Evolutionary conservation across 2,888 invertebrate species (phyloP).

Genomic region (Phasia obesa): DNA sequence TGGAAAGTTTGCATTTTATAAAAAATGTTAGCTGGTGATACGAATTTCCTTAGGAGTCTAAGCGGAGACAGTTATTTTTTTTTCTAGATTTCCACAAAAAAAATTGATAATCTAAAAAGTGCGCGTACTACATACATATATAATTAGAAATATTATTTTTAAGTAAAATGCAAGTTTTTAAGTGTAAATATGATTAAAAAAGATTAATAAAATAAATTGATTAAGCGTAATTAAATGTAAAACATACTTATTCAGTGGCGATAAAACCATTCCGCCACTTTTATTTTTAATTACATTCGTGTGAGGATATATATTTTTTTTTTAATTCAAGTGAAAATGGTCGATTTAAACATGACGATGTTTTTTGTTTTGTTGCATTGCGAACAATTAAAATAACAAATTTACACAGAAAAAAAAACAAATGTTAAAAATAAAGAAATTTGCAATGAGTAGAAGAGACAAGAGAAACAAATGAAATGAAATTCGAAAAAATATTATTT

Average conservation of each 20-base stretch:
- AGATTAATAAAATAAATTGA: conserved; percentile 13
- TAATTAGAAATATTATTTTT: background rate
- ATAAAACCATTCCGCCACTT: conserved; percentile 82
- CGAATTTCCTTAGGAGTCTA: too few relatives aligned
- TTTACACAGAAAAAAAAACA: conserved; percentile 48
- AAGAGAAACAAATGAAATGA: conserved; percentile 34
- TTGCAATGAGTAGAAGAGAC: conserved; percentile 42
- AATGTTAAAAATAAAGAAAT: conserved; percentile 27
- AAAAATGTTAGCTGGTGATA: too few relatives aligned
- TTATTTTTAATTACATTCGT: conserved; percentile 53
- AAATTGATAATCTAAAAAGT: background rate
- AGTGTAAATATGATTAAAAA: background rate
- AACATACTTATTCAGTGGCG: conserved; percentile 82
- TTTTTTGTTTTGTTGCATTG: conserved; percentile 37
- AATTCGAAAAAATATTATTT: conserved; percentile 10
- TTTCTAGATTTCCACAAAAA: background rate
- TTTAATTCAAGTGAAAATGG: conserved; percentile 35
- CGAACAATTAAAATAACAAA: conserved; percentile 49
- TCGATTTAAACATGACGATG: conserved; percentile 40
- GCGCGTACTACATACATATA: conserved; percentile 3
- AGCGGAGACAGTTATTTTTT: too few relatives aligned
- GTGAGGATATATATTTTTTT: background rate
- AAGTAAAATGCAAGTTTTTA: background rate
- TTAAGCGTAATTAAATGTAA: conserved; percentile 35
- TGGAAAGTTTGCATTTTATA: too few relatives aligned